These are phyloP conservation scores for Ochotona princeps DNA, from an alignment of 2,113 vertebrate species.

Conservation along the genomic window DNA sequence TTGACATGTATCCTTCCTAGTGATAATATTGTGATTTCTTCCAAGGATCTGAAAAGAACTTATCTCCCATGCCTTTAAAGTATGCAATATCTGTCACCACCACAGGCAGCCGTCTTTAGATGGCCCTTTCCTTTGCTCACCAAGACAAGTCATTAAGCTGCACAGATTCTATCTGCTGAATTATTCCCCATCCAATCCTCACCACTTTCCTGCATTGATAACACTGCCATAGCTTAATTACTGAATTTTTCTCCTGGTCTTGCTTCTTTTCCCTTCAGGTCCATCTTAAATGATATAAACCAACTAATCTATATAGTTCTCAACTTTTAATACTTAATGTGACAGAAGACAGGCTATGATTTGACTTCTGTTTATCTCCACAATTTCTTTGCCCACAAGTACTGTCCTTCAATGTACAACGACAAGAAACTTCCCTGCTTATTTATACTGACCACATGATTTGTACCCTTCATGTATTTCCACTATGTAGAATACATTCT, in stretches of 20 bases:
- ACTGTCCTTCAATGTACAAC: neutral
- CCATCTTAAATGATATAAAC: neutral
- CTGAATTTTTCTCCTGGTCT: neutral
- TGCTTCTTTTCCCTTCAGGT: neutral
- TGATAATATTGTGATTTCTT: slow-evolving; percentile 10
- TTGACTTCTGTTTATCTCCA: neutral
- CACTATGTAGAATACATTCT: neutral
- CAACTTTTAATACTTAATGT: neutral
- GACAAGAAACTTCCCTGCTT: neutral
- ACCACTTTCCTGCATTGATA: neutral
- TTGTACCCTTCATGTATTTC: neutral
- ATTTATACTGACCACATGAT: neutral
- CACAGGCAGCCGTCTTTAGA: neutral
- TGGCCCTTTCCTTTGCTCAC: neutral
- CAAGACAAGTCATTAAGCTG: neutral
- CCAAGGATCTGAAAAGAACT: slow-evolving; percentile 22
- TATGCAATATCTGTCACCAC: neutral
- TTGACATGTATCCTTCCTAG: neutral
- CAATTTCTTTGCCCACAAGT: neutral
- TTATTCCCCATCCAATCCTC: neutral
- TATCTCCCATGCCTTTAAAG: neutral
- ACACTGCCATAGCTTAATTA: neutral
- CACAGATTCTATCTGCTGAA: slow-evolving; percentile 56
- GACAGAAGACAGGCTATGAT: neutral
- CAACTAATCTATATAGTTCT: neutral